Evolutionary conservation across 1,140 invertebrate species (phyloP), one percentile per base, ranked within the genome.

Genomic region (Trichonephila clavipes): DNA sequence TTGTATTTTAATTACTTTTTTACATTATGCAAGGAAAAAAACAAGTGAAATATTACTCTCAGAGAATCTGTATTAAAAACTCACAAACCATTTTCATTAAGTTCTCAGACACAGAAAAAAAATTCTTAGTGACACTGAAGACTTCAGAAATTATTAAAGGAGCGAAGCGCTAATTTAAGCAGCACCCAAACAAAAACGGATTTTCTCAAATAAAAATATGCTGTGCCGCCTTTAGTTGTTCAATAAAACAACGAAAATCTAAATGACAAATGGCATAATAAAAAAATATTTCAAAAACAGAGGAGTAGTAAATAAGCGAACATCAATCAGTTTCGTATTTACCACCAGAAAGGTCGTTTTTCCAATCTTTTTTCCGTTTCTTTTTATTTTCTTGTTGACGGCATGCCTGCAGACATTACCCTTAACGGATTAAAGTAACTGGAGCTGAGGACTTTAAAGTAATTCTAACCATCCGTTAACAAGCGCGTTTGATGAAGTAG

Each of bases 261-360:
- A 44, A 83, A 58, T 58, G 21, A 58, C 18, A 83, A 83, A 83
- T n/a, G 51, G n/a, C 19, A 51, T 51, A 51, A n/a, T 83, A 83
- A 83, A 83, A 51, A 51, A 83, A 58, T 51, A 16, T 16, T 51
- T 51, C 6, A 44, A 83, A 16, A 51, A 44, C 7, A 69, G 66
- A 51, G 21, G 16, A 16, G 51, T 12, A 40, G 51, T 24, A 83
- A 83, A 59, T 19, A 83, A 83, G n/a, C 51, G 44, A 83, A 18
- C 81, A 83, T 83, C 81, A 83, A 83, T 83, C 81, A 83, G 81
- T 28, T 83, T 83, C 81, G 19, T 83, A 83, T 83, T 83, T 83
- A 83, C 40, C n/a, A 40, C 18, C 6, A 34, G 28, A 21, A 12
- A 34, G 81, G 51, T 83, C 19, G 21, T 83, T 51, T 82, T 82